A percentile compares a stretch with the other conserved stretches of the same genome.
phyloP scores from a whole-genome alignment of 37 sponge, comb jelly and placozoan species.

The Aplysina aerophoba region DNA sequence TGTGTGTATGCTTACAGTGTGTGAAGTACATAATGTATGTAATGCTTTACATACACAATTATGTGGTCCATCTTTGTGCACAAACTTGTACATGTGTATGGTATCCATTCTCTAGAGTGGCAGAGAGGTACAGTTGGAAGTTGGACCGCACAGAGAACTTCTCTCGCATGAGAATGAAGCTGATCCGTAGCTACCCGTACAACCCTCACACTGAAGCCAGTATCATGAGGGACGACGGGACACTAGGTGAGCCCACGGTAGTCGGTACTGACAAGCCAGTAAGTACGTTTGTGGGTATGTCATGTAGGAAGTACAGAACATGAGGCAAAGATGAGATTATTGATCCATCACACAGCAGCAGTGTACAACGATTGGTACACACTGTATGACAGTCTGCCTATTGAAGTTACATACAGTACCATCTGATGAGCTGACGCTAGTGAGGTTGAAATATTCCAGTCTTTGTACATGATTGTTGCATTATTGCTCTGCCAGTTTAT shows the following conservation, averaged over 20 bases:
- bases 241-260: neutral
- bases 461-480: too few species aligned
- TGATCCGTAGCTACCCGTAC: conserved; percentile 58
- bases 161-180: conserved; percentile 85
- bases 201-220: conserved; percentile 88
- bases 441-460: too few species aligned
- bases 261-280: too few species aligned
- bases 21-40: neutral
- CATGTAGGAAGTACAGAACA: too few species aligned
- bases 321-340: too few species aligned
- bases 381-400: too few species aligned
- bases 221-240: conserved; percentile 62
- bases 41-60: neutral
- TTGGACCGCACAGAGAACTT: conserved; percentile 86
- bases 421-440: too few species aligned
- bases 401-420: too few species aligned
- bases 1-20: neutral
- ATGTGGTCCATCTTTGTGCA: neutral
- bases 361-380: too few species aligned
- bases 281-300: too few species aligned
- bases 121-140: conserved; percentile 74
- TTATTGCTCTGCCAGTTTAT: too few species aligned
- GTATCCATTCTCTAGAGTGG: conserved; percentile 23
- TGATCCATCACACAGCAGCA: too few species aligned
- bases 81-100: neutral